Evolutionary conservation across 2,797 vertebrate genomes (phyloP), one percentile per base, ranked within the genome.

Genomic region (Pogoniulus pusillus): DNA sequence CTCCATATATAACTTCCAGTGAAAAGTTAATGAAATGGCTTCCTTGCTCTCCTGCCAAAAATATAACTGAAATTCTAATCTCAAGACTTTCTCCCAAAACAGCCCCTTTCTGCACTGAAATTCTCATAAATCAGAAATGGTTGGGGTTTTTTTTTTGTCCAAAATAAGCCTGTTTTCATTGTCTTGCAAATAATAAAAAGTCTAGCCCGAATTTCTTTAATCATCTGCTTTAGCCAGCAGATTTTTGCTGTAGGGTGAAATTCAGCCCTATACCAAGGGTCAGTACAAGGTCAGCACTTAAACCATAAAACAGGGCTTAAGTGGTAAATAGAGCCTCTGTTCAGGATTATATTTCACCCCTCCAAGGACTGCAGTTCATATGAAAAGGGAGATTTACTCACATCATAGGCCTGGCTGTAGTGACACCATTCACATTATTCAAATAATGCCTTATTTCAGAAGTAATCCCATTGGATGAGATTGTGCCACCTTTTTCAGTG

Each of bases 281-380:
- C 93, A 91, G 59, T 87, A 90, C 72, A 90, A 87, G 87, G 95
- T 96, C 94, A 93, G 63, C 85, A 66, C 86, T 96, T 95, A 93
- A 94, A 93, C 95, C 94, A 95, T 95, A 96, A 96, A 95, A 94
- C 55, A 93, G 37, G 87, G 93, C 72, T 96, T 94, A 95, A 94
- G 89, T 88, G 83, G 92, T 95, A 96, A 93, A 95, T 85, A 92
- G 76, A 93, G 70, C 90, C 94, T 91, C 90, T 95, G 91, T 93
- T 94, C 78, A 75, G 81, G 91, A 90, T 93, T 95, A 86, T 91
- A 90, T 95, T 91, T 95, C 90, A 89, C 58, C 81, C 74, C 64
- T 88, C 93, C 68, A 90, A 95, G 75, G 88, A 69, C 86, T 69
- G 63, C 29, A 63, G 78, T 78, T 87, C 81, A 85, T 91, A 88